Evolutionary conservation across 2,888 invertebrate genomes (phyloP).

Genomic region (Auanema freiburgensis): DNA sequence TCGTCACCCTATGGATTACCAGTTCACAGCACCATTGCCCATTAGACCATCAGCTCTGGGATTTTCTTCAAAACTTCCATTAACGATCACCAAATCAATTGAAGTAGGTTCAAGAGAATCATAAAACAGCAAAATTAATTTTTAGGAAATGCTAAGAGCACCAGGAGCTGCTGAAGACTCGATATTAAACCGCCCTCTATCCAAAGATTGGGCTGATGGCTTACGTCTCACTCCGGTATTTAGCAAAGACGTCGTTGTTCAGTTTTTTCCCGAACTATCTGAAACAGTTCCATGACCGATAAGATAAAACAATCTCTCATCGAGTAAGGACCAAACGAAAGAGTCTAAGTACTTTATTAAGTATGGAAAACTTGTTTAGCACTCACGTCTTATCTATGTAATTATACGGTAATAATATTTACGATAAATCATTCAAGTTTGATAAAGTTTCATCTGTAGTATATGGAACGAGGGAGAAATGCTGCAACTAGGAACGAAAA

Average conservation of each 20-base stretch:
- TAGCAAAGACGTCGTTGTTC: slow-evolving; percentile 55
- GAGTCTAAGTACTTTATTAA: no score
- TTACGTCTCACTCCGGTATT: slow-evolving; percentile 54
- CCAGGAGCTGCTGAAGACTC: slow-evolving; percentile 36
- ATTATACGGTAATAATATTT: no score
- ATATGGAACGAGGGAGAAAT: no score
- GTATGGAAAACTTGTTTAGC: no score
- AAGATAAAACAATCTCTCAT: no score
- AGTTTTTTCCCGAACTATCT: slow-evolving; percentile 55
- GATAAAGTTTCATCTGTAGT: no score
- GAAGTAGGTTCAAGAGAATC: slow-evolving; percentile 23
- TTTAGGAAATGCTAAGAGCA: slow-evolving; percentile 46
- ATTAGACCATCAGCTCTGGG: slow-evolving; percentile 27
- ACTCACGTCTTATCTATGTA: no score
- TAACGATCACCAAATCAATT: slow-evolving; percentile 55
- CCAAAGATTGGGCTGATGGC: slow-evolving; percentile 48
- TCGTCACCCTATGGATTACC: neutral
- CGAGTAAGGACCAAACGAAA: no score
- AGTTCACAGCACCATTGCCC: slow-evolving; percentile 14
- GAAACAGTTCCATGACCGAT: neutral
- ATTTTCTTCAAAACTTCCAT: slow-evolving; percentile 48
- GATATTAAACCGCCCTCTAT: slow-evolving; percentile 41
- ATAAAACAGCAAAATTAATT: slow-evolving; percentile 4
- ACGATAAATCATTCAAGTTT: no score
- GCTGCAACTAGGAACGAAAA: no score